These are phyloP conservation scores for Caenorhabditis drosophilae DNA, from an alignment of 2,888 invertebrate genomes.

Conservation along the genomic window DNA sequence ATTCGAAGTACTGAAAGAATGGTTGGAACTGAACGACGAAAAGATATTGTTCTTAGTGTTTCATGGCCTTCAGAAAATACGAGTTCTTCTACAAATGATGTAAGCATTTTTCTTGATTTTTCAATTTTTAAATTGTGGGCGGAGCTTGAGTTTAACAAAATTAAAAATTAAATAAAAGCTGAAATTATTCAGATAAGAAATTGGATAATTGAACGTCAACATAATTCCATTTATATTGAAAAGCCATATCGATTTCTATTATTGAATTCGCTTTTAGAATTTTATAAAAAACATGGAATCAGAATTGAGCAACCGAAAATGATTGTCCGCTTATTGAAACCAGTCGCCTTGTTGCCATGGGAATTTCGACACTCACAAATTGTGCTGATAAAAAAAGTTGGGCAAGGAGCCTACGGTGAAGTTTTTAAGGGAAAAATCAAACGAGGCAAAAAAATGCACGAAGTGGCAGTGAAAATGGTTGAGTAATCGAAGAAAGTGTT, in stretches of 20 bases:
- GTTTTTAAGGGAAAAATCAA: constrained; percentile 33
- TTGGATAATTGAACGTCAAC: constrained; percentile 17
- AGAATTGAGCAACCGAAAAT: constrained; percentile 3
- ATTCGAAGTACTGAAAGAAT: constrained; percentile 19
- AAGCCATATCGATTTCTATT: constrained; percentile 2
- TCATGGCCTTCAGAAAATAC: constrained; percentile 18
- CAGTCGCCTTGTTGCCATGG: constrained; percentile 15
- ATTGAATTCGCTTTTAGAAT: constrained; percentile 7
- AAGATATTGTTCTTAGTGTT: constrained; percentile 23
- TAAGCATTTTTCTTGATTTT: constrained; percentile 3
- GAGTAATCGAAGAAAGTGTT: no score
- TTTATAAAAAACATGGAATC: constrained; percentile 8
- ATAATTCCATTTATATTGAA: constrained; percentile 8
- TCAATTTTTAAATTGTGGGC: no score
- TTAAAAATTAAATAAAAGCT: no score
- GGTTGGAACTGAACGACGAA: constrained; percentile 7
- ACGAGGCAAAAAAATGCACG: constrained; percentile 14
- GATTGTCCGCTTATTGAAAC: constrained; percentile 3
- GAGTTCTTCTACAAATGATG: constrained; percentile 5
- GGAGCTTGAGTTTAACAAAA: no score
- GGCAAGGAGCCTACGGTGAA: constrained; percentile 38
- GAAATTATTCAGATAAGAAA: no score
- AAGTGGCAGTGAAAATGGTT: constrained; percentile 37
- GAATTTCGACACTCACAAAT: constrained; percentile 30
- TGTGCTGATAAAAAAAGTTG: constrained; percentile 24